These are phyloP conservation scores for Halocynthia roretzi DNA, from an alignment of 23 tunicate species.

Conservation along the genomic window DNA sequence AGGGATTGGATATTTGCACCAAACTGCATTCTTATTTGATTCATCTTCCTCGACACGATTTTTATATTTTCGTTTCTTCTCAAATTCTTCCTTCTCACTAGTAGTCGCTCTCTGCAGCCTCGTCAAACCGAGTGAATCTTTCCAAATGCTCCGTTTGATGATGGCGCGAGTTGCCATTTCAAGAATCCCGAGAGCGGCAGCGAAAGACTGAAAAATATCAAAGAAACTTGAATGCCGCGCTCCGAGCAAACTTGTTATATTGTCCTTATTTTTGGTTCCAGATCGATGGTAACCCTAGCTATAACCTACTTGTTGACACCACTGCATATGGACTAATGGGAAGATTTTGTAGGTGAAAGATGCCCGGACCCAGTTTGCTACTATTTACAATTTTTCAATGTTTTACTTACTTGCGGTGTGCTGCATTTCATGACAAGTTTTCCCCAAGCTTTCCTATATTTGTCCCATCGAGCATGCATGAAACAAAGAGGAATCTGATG, in stretches of 20 bases:
- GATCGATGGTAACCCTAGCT: too few relatives aligned
- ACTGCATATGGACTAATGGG: too few relatives aligned
- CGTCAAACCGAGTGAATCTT: conserved; percentile 46
- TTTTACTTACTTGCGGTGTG: conserved; percentile 33
- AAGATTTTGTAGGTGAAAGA: too few relatives aligned
- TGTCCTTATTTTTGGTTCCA: too few relatives aligned
- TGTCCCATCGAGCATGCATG: conserved; percentile 87
- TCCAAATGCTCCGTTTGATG: conserved; percentile 68
- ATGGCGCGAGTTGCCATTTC: conserved; percentile 80
- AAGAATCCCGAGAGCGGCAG: conserved; percentile 78
- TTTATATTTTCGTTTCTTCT: conserved; percentile 55
- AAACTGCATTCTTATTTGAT: conserved; percentile 51
- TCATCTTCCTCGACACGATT: conserved; percentile 43
- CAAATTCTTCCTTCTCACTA: conserved; percentile 59
- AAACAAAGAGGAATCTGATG: conserved; percentile 88
- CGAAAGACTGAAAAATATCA: conserved; percentile 29
- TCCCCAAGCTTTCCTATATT: conserved; percentile 91
- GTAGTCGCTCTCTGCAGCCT: conserved; percentile 42
- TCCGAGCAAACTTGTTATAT: too few relatives aligned
- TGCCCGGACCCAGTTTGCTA: too few relatives aligned
- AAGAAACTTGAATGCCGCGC: too few relatives aligned
- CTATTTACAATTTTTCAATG: too few relatives aligned
- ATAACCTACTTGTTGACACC: too few relatives aligned
- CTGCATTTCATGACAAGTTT: conserved; percentile 53
- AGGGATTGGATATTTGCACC: conserved; percentile 90